Evolutionary conservation across 1,140 invertebrate genomes (phyloP), one percentile per base, ranked within the genome.

Genomic region (Cardiocondyla obscurior): DNA sequence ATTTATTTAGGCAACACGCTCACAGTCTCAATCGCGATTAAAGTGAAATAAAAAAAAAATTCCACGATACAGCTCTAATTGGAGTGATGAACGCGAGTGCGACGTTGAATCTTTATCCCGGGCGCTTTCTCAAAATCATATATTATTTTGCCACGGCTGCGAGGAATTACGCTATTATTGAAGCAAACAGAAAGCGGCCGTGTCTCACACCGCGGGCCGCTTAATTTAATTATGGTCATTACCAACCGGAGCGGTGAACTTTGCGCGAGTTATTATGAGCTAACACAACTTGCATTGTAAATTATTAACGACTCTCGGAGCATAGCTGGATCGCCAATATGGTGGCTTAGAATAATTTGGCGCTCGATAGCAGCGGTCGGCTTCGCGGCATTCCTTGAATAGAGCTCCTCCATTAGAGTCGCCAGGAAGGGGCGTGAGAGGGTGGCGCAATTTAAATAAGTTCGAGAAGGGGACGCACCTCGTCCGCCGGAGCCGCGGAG

Each of bases 391-490:
- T 76, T 79, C 33, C 62, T 53, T 14, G n/a, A 55, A 58, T 36
- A 19, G 33, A 42, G 16, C 10, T n/a, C 25, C 60, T 39, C 30
- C 25, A 65, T 69, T 39, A 69, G 12, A n/a, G 49, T 44, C 36
- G 22, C 58, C n/a, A n/a, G n/a, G n/a, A n/a, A n/a, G n/a, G n/a
- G n/a, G n/a, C n/a, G n/a, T n/a, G n/a, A n/a, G 14, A 5, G 53
- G 46, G 30, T 19, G 44, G 70, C 69, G 83, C 70, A 81, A 90
- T 92, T 91, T 90, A 88, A 91, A 92, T 91, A 92, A 92, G 87
- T 92, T 91, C 82, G 86, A 91, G 86, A 91, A 88, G 90, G 87
- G 87, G 74, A 65, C 69, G 73, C 44, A 22, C 4, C 42, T 39
- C 39, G 39, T 28, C 82, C 46, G 39, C 25, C 51, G 74, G 57